Conservation (phyloP, 2,797 vertebrate species). For the Graptemys geographica region DNA sequence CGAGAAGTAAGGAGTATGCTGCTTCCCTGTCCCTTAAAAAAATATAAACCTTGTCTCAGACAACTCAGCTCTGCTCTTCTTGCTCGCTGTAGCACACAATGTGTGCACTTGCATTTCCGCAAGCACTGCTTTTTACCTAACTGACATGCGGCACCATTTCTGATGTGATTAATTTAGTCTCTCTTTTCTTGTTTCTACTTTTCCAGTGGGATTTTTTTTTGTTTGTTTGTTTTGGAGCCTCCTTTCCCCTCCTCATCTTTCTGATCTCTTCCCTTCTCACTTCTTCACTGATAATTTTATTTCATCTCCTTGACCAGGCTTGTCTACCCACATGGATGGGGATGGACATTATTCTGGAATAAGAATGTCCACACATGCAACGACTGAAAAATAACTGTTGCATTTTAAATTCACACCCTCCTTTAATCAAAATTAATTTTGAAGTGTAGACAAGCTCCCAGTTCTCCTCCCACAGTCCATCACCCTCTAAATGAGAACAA, state of each 20-base stretch:
- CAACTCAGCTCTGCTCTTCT: too few relatives aligned
- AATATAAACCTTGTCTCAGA: too few relatives aligned
- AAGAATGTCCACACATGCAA: too few relatives aligned
- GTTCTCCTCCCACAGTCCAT: background rate
- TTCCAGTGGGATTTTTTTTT: background rate
- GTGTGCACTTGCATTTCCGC: too few relatives aligned
- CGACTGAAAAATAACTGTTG: too few relatives aligned
- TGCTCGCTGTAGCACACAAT: too few relatives aligned
- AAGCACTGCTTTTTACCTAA: too few relatives aligned
- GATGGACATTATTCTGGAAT: too few relatives aligned
- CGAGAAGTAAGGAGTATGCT: too few relatives aligned
- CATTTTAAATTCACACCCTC: too few relatives aligned
- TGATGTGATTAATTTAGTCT: background rate
- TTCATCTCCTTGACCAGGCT: background rate
- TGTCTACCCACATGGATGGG: background rate
- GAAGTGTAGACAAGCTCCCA: background rate
- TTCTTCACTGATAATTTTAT: background rate
- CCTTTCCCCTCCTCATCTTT: background rate
- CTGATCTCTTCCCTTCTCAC: background rate
- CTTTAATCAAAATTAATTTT: background rate
- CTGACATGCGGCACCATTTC: too few relatives aligned
- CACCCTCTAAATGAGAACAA: background rate
- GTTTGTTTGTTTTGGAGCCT: background rate
- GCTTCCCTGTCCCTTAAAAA: too few relatives aligned
- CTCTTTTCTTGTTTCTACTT: background rate